Conservation (phyloP, 92 coral and sea anemone genomes). For the Epizoanthus rinbou region DNA sequence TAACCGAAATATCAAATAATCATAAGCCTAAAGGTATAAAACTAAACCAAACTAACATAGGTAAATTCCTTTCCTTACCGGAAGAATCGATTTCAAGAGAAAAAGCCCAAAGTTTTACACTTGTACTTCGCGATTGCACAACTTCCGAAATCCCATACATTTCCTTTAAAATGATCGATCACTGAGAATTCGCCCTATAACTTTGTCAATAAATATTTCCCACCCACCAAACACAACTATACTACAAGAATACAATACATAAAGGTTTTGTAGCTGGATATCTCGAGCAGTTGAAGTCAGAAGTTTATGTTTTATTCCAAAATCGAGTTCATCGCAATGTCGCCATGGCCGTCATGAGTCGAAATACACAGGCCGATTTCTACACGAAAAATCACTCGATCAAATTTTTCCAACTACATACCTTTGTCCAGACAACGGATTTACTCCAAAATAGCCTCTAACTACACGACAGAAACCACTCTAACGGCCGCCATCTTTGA, state of each 20-base stretch:
- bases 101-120: too few species aligned
- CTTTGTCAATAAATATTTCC: background rate
- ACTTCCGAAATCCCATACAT: conserved; percentile 19
- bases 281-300: background rate
- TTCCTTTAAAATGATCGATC: conserved; percentile 14
- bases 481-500: conserved; percentile 19
- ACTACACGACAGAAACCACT: background rate
- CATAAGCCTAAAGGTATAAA: too few species aligned
- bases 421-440: background rate
- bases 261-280: background rate
- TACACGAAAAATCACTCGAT: background rate
- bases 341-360: background rate
- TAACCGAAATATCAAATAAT: too few species aligned
- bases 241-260: background rate
- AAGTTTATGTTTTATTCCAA: background rate
- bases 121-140: background rate
- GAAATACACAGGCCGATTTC: background rate
- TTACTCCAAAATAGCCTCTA: background rate
- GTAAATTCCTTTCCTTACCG: too few species aligned
- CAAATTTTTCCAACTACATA: background rate
- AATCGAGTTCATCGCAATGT: background rate
- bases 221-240: background rate
- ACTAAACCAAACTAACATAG: too few species aligned
- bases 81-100: too few species aligned
- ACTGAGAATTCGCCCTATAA: background rate